Percentiles rank a stretch among this genome's conserved stretches.
phyloP scores from a whole-genome alignment of 2,797 vertebrate genomes.

The Hydrocynus forskahlii region DNA sequence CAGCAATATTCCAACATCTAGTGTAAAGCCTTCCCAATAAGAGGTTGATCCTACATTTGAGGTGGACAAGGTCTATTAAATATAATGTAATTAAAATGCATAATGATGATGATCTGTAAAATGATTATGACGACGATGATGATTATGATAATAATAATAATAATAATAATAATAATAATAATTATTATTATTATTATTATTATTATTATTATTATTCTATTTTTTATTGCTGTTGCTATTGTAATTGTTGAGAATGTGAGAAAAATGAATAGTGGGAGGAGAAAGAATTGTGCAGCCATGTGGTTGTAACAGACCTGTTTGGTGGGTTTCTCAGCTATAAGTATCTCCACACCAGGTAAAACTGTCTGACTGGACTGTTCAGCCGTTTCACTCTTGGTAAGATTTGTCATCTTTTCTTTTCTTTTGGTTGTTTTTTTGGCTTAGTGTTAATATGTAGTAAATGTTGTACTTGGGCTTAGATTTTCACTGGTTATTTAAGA shows the following conservation, averaged over 20 bases:
- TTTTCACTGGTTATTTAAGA: not conserved
- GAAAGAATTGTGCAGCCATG: not conserved
- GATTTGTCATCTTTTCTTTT: not conserved
- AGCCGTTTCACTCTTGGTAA: constrained; percentile 35
- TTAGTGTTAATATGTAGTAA: not conserved
- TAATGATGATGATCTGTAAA: not conserved
- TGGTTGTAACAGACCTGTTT: constrained; percentile 62
- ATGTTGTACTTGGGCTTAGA: not conserved
- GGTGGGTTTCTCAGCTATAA: constrained; percentile 55
- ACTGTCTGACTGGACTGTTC: constrained; percentile 16
- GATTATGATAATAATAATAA: no score
- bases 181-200: not conserved
- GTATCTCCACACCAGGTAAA: not conserved
- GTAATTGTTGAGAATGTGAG: not conserved
- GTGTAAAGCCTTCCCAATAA: no score
- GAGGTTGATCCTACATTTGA: no score
- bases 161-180: no score
- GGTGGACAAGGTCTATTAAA: no score
- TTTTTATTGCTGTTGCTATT: no score
- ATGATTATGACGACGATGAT: no score
- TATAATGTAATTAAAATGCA: not conserved
- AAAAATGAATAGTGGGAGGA: not conserved
- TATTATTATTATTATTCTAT: not conserved
- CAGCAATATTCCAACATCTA: no score
- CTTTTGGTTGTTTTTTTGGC: constrained; percentile 5